Evolutionary conservation across 2,113 vertebrate genomes (phyloP), one percentile per base, ranked within the genome.

Genomic region (Hyaena hyaena): DNA sequence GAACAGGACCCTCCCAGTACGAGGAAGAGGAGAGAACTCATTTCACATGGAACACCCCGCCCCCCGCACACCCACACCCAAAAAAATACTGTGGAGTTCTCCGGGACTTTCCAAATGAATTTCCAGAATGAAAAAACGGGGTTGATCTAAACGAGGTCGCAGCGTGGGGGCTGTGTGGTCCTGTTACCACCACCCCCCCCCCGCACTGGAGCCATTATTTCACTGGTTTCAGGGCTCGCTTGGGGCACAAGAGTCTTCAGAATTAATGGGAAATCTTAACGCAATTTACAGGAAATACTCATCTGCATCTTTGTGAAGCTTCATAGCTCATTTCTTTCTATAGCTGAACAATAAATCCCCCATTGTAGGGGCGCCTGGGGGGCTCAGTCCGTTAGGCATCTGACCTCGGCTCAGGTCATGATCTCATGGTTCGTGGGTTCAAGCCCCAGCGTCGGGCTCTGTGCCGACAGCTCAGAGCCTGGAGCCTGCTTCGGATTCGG

Each of bases 151-250:
- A 31, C 23, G 4, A 17, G 55, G 68, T 19, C 53, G 15, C 48
- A 12, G 1, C n/a, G 5, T 0, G 23, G 21, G 71, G 31, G 71
- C 21, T 12, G 5, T 31, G 5, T 8, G n/a, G 21, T 24, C 43
- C 14, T 1, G 43, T 2, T 4, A 19, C 4, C 39, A 2, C 39
- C 39, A 39, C 39, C 4, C 11, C 4, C 21, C 11, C 6, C 11
- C 4, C 21, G 61, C 81, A 3, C 10, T 23, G 11, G 45, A 26
- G 1, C 4, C 7, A 0, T 66, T 2, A n/a, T 15, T 35, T 17
- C 53, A 1, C 11, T 4, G 11, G 7, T 43, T 35, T n/a, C 5
- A 58, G 23, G 2, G 16, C n/a, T 48, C 10, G 10, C 50, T 1
- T 5, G 17, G 69, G 28, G 17, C 19, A 2, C 39, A 28, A 33